These are phyloP conservation scores for Platichthys stellatus DNA, from an alignment of 2,113 vertebrate genomes.

Conservation along the genomic window DNA sequence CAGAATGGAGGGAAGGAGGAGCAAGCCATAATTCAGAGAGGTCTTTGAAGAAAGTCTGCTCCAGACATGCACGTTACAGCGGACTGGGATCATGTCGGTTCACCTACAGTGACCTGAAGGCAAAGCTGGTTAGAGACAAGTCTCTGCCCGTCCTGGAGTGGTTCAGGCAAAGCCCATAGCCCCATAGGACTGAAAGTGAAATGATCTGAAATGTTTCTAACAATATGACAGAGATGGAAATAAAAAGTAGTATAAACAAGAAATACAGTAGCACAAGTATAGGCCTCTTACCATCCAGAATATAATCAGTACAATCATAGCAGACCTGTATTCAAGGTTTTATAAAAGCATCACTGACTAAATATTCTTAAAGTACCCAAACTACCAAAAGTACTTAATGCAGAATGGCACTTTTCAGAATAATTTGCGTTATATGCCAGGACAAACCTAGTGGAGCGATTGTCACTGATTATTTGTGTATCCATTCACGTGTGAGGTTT, in stretches of 20 bases:
- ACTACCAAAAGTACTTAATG: neutral
- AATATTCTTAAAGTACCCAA: neutral
- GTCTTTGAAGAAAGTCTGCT: neutral
- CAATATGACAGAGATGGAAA: neutral
- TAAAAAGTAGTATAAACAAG: no score
- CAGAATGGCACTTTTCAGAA: neutral
- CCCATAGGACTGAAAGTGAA: neutral
- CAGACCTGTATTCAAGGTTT: neutral
- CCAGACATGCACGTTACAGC: neutral
- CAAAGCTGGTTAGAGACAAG: neutral
- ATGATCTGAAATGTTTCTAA: neutral
- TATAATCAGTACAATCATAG: no score
- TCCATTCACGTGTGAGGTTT: no score
- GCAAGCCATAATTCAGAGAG: neutral
- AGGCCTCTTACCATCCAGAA: no score
- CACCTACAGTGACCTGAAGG: neutral
- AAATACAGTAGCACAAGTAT: no score
- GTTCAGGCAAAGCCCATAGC: neutral
- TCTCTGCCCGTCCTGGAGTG: neutral
- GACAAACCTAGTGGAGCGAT: no score
- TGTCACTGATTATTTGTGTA: neutral
- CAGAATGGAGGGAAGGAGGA: no score
- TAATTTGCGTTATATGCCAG: neutral
- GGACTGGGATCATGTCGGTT: neutral
- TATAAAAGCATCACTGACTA: neutral